phyloP scores from a whole-genome alignment of 37 sponge, comb jelly and placozoan species.

The Halichondria panicea region DNA sequence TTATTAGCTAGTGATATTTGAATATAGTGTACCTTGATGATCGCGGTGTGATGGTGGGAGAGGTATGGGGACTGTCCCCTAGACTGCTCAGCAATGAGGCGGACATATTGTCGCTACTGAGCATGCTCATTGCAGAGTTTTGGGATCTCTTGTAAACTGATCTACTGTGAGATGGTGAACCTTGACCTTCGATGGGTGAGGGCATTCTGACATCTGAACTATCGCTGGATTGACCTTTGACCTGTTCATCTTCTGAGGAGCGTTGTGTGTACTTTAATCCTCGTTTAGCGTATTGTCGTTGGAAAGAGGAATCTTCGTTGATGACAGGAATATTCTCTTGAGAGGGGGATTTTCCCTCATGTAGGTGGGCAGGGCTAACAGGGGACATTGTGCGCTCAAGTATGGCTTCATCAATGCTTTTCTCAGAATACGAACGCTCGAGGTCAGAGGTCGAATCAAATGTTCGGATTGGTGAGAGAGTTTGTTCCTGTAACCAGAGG shows the following conservation, averaged over 20 bases:
- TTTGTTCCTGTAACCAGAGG: no score
- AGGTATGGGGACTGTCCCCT: conserved; percentile 45
- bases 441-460: not conserved
- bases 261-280: conserved; percentile 6
- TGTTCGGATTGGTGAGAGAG: no score
- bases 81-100: conserved; percentile 46
- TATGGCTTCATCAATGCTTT: conserved; percentile 43
- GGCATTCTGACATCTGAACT: not conserved
- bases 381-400: conserved; percentile 9
- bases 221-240: not conserved
- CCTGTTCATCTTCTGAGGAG: not conserved
- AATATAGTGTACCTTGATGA: conserved; percentile 25
- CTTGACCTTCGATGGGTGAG: not conserved
- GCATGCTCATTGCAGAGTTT: not conserved
- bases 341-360: not conserved
- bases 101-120: no score
- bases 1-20: no score
- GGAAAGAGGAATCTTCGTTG: not conserved
- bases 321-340: no score
- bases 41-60: conserved; percentile 42
- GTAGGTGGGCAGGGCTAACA: not conserved
- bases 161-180: not conserved
- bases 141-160: not conserved
- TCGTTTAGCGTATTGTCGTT: conserved; percentile 34
- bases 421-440: conserved; percentile 12